Conservation (phyloP, 2,888 invertebrate genomes). For the Tortrix viridana region DNA sequence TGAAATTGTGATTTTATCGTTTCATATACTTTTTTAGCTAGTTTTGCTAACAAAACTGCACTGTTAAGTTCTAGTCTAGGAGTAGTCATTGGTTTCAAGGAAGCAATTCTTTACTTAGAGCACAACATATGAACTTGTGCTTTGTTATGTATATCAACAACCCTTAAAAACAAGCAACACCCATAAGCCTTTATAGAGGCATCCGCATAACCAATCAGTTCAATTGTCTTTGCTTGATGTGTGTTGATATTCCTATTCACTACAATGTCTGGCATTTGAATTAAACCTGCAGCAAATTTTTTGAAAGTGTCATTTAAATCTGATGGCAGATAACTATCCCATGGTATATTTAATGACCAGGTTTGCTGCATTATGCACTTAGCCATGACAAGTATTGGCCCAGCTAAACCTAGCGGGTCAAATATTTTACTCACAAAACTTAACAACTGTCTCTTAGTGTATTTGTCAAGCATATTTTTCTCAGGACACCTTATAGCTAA, state of each 20-base stretch:
- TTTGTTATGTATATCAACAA: not conserved
- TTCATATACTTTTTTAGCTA: slow-evolving; percentile 4
- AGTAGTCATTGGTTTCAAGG: slow-evolving; percentile 5
- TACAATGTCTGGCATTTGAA: not conserved
- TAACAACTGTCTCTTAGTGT: slow-evolving; percentile 2
- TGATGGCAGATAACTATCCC: not conserved
- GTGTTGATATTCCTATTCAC: not conserved
- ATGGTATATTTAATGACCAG: not conserved
- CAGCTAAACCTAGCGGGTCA: slow-evolving; percentile 3
- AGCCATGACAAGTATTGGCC: not conserved
- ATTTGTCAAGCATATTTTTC: not conserved
- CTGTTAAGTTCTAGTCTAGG: slow-evolving; percentile 10
- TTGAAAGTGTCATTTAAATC: not conserved
- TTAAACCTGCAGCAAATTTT: not conserved
- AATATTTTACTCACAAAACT: slow-evolving; percentile 4
- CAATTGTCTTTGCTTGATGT: not conserved
- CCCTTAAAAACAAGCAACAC: slow-evolving; percentile 12
- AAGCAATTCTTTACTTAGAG: slow-evolving; percentile 10
- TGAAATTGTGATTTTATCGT: slow-evolving; percentile 1
- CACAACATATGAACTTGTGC: too few relatives aligned
- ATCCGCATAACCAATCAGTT: not conserved
- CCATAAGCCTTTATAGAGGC: not conserved
- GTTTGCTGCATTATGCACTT: not conserved
- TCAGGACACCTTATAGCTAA: not conserved
- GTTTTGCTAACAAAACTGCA: slow-evolving; percentile 5